Base-by-base conservation (phyloP, 2,888 invertebrate species). In the Lasius platythorax region DNA sequence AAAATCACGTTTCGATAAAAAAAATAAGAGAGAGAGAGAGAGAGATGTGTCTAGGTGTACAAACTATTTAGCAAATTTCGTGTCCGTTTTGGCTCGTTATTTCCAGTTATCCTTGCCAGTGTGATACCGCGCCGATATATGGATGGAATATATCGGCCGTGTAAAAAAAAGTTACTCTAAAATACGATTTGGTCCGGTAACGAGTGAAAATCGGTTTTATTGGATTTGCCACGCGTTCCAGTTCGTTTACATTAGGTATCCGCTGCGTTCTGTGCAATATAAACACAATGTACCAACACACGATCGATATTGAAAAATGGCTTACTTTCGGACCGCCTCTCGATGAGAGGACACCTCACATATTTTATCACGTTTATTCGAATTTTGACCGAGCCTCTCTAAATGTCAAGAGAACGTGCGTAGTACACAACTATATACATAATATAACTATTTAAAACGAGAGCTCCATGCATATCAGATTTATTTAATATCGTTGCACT, bases 201-300 rank as follows among this genome's bases (percentile, higher is more conserved):
- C 84, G 68, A 82, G 82, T 73, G 64, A 82, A 78, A 82, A 86
- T 86, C 81, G 81, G 75, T 86, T 86, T 86, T 84, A 82, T 86
- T 78, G 78, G 83, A 83, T 78, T 76, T 66, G 78, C 66, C 83
- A 64, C 66, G 67, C 78, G 76, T 68, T 61, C 78, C 66, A 66
- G 58, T 61, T 79, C 67, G 75, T 67, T 67, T 83, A 78, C 33
- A 68, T 83, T 58, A 63, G 67, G 61, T 74, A 56, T 68, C 53
- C 67, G 56, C 63, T 28, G 28, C 37, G 81, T 72, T 61, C 43
- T 79, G 58, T 43, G 64, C 43, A 50, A 40, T 82, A 74, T 75
- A 82, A 75, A 82, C 63, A 74, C 75, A 63, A 74, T 74, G 63
- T 82, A 37, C 70, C 68, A 43, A 33, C 23, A 33, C 15, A 56